Evolutionary conservation across 2,113 vertebrate genomes (phyloP).

Genomic region (Brachirus orientalis): DNA sequence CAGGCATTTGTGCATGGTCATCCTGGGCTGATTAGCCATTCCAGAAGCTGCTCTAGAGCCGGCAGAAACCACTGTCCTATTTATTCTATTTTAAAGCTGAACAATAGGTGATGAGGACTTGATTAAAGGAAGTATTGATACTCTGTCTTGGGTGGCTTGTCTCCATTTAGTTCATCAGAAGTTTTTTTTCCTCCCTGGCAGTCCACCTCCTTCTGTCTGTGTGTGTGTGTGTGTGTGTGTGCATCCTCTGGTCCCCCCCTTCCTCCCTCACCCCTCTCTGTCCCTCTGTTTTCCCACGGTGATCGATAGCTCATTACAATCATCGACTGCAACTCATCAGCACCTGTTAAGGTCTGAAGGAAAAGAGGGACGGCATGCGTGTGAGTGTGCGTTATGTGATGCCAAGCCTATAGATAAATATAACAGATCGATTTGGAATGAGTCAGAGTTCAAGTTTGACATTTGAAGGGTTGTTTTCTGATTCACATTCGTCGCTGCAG

Average conservation of each 20-base stretch:
- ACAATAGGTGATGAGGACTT: constrained; percentile 64
- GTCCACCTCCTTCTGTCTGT: constrained; percentile 44
- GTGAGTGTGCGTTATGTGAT: constrained; percentile 17
- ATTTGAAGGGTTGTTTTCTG: constrained; percentile 53
- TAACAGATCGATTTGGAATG: constrained; percentile 25
- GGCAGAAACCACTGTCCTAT: constrained; percentile 31
- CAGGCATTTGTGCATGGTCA: constrained; percentile 70
- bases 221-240: constrained; percentile 49
- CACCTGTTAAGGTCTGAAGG: constrained; percentile 78
- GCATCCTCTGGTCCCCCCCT: constrained; percentile 72
- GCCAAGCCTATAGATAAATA: constrained; percentile 50
- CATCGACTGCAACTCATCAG: constrained; percentile 83
- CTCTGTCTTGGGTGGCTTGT: constrained; percentile 62
- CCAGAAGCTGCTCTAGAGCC: constrained; percentile 18
- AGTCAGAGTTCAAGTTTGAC: constrained; percentile 45
- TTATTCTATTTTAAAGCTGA: constrained; percentile 43
- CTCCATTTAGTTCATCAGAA: constrained; percentile 65
- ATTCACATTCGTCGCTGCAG: constrained; percentile 47
- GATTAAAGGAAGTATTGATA: constrained; percentile 74
- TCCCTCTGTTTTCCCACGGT: constrained; percentile 82
- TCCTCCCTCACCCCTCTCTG: constrained; percentile 71
- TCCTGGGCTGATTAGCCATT: constrained; percentile 37
- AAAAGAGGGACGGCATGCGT: constrained; percentile 62
- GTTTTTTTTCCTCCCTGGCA: constrained; percentile 53
- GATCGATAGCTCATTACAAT: constrained; percentile 84